Base-by-base conservation (phyloP, 2,113 vertebrate species). In the Eclectus roratus region DNA sequence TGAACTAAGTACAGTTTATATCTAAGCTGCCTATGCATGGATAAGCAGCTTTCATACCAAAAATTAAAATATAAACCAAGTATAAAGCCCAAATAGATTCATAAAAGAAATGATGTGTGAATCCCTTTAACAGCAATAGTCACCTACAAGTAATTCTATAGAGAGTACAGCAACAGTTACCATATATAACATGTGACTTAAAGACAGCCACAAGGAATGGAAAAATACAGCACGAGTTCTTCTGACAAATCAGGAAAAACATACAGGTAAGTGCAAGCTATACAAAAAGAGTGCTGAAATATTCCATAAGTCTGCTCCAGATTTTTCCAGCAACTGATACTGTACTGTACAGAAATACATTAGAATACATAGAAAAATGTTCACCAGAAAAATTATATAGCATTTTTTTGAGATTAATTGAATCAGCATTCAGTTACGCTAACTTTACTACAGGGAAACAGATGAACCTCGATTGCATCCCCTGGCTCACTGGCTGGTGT, bases 1-100 rank as follows among this genome's bases (percentile, higher is more conserved):
- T 68, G 50, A 66, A 53, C 9, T 63, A 71, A 49, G 14, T 33
- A 35, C 29, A 66, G 11, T 7, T 24, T 41, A 16, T 9, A 47
- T 4, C 1, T 11, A 61, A 69, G 72, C 25, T 46, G 5, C 7
- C 29, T n/a, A 11, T 17, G 11, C 2, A 8, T 3, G 10, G 18
- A 17, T 3, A 6, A 0, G 1, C 18, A 94, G 60, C 43, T 52
- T 70, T 87, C 70, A 49, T 35, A 81, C 1, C 5, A 58, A 81
- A 46, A 80, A 61, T 33, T 35, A 74, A 85, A 85, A 33, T 14
- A 84, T 5, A 87, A 84, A 46, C 3, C 5, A 17, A 66, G 4
- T 15, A 23, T 56, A 93, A 93, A 84, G 12, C 6, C 2, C 14
- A 70, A 74, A 44, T 0, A 49, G 6, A 44, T 49, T 64, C 28